These are phyloP conservation scores for Cettia cetti DNA, from an alignment of 2,113 vertebrate species.

Conservation along the genomic window DNA sequence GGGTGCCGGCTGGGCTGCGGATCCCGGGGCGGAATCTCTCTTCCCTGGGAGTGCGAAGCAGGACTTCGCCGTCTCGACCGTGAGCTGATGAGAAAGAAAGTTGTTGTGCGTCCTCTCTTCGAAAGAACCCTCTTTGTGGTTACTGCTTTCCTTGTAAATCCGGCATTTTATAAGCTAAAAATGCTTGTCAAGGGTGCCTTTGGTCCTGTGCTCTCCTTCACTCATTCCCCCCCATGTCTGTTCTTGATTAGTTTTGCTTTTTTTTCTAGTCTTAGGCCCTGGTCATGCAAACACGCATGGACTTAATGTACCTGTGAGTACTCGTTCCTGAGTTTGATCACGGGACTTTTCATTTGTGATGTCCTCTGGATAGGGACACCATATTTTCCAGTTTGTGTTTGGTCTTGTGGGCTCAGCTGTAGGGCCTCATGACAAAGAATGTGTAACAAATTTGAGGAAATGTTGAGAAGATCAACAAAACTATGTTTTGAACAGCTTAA, in stretches of 20 bases:
- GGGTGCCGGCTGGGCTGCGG: not conserved
- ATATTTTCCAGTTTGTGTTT: not conserved
- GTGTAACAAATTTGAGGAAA: not conserved
- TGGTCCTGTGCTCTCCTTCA: not conserved
- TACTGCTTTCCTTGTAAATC: not conserved
- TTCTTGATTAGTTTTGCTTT: not conserved
- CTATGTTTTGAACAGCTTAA: not conserved
- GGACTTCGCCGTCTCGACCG: fast-evolving
- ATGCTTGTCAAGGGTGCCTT: not conserved
- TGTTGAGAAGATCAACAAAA: not conserved
- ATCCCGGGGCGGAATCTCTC: not conserved
- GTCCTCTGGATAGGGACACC: not conserved
- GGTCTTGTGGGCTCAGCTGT: not conserved
- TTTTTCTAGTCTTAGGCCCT: not conserved
- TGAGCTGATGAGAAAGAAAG: not conserved
- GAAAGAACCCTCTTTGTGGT: not conserved
- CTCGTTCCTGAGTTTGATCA: not conserved
- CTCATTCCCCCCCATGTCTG: fast-evolving
- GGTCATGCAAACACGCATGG: fast-evolving
- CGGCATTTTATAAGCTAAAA: not conserved
- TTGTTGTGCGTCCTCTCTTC: not conserved
- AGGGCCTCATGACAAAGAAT: not conserved
- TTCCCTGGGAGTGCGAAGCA: not conserved
- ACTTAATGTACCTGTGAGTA: not conserved
- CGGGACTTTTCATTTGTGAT: fast-evolving